Evolutionary conservation across 2,797 vertebrate species (phyloP), one percentile per base, ranked within the genome.

Genomic region (Coreius guichenoti): DNA sequence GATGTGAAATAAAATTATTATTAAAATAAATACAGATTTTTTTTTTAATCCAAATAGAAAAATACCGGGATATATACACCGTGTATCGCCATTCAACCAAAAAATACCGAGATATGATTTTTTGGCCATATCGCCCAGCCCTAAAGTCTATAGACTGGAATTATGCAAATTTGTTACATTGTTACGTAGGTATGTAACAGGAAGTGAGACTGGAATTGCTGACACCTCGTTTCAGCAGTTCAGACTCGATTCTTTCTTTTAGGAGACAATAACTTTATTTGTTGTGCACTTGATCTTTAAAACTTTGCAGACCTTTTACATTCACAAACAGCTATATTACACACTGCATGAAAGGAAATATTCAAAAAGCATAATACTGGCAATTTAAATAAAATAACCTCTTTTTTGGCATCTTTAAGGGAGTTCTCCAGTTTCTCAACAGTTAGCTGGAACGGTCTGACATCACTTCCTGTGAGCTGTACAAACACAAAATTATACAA

Each of bases 391-490:
- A 26, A 83, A 78, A 89, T 89, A 36, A 99, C 98, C 96, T 98
- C 95, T 89, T 95, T 92, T 49, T 79, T 93, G 7, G 97, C 97
- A 86, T 93, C 94, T 86, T 94, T 91, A 70, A 98, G 92, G 77
- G 96, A 94, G 82, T 92, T 93, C 89, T 99, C 97, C 88, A 99
- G 93, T 91, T 97, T 98, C 85, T 93, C 94, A 58, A 97, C 97
- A 0, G 98, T 98, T 58, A 99, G 97, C 79, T 96, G 97, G 92
- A 99, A 99, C 2, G 96, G 97, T 31, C 93, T 95, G 21, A 93
- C 91, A 70, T 92, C 96, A 80, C 90, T 90, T 75, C 93, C 94
- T 47, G 94, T 93, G 16, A 94, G 89, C 98, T 99, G 85, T 89
- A 92, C n/a, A 78, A 45, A 8, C 69, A 88, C n/a, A 75, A 26